A percentile compares a stretch with the other conserved stretches of the same genome.
phyloP scores from a whole-genome alignment of 1,140 invertebrate species.

The Portunus trituberculatus region DNA sequence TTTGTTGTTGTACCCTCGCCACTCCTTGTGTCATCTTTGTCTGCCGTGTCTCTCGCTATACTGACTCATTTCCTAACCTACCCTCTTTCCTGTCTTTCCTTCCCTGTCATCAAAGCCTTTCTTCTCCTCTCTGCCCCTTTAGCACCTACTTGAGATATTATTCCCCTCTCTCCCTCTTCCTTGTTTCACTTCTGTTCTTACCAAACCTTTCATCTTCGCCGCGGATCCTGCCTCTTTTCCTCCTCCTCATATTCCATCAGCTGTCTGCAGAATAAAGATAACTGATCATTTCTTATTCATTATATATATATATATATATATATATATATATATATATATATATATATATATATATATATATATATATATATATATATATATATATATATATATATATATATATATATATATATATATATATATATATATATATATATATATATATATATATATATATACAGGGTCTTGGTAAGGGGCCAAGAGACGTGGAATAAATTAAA shows the following conservation, averaged over 20 bases:
- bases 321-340: too few relatives aligned
- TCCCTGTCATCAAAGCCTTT: background rate
- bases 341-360: too few relatives aligned
- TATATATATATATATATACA: too few relatives aligned
- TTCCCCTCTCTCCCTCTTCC: background rate
- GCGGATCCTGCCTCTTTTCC: background rate
- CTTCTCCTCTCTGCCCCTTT: background rate
- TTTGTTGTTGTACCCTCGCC: background rate
- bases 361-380: too few relatives aligned
- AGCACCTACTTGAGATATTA: conserved; percentile 3
- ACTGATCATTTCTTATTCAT: background rate
- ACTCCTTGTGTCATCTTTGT: background rate
- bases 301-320: too few relatives aligned
- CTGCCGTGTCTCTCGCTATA: background rate
- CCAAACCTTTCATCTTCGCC: background rate
- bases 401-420: too few relatives aligned
- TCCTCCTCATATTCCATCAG: background rate
- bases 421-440: too few relatives aligned
- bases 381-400: too few relatives aligned
- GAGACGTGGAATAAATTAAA: background rate
- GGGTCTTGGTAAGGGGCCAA: background rate
- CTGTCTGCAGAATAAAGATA: background rate
- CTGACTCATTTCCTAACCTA: background rate
- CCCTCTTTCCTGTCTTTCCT: background rate
- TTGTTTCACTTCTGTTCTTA: background rate